Percentiles rank a stretch among this genome's conserved stretches.
These are phyloP conservation scores for Pogonus chalceus DNA, from an alignment of 1,140 invertebrate species.

Conservation along the genomic window DNA sequence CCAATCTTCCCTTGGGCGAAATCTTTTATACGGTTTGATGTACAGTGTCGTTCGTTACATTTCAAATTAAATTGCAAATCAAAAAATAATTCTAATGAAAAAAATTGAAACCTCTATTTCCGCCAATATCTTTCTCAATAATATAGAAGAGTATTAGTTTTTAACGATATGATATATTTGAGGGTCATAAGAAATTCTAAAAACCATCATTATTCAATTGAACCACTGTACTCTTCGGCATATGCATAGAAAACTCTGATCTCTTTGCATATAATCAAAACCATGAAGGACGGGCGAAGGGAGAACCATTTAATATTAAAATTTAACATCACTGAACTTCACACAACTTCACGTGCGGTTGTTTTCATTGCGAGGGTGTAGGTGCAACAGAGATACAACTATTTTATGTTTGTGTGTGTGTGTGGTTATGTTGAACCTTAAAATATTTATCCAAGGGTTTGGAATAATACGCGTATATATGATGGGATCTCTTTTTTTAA, in stretches of 20 bases:
- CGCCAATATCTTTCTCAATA: too few species aligned
- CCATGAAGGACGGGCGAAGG: neutral
- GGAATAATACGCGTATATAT: neutral
- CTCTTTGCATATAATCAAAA: slow-evolving; percentile 6
- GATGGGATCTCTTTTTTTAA: slow-evolving; percentile 2
- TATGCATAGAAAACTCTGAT: slow-evolving; percentile 1
- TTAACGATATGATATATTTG: slow-evolving; percentile 2
- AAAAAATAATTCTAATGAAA: too few species aligned
- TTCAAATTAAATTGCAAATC: too few species aligned
- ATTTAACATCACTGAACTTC: neutral
- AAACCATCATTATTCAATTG: neutral
- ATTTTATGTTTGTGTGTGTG: neutral
- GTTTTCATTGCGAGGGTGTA: neutral
- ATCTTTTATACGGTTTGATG: neutral
- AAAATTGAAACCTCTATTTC: too few species aligned
- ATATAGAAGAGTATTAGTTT: neutral
- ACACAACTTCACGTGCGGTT: neutral
- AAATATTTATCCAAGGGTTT: neutral
- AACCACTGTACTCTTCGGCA: neutral
- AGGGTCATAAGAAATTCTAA: neutral
- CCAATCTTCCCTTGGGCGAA: neutral
- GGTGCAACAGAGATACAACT: neutral
- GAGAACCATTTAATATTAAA: slow-evolving; percentile 1
- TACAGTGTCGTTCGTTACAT: neutral
- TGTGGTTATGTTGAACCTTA: neutral